A percentile compares a stretch with the other conserved stretches of the same genome.
These are phyloP conservation scores for Dipus sagitta DNA, from an alignment of 2,797 vertebrate genomes.

Conservation along the genomic window DNA sequence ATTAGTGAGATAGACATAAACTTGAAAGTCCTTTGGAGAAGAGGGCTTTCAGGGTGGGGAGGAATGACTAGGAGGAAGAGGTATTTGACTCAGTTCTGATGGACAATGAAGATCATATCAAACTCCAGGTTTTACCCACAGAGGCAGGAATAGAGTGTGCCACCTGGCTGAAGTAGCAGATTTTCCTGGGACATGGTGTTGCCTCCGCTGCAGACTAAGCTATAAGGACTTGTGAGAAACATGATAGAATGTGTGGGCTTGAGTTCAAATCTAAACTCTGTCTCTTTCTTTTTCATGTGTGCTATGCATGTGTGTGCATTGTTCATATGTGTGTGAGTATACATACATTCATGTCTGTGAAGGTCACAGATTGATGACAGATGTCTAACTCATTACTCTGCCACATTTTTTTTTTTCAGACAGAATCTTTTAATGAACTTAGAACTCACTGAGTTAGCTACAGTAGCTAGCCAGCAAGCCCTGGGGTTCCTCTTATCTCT, in stretches of 20 bases:
- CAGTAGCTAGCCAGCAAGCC: too few relatives aligned
- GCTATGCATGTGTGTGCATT: too few relatives aligned
- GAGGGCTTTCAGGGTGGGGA: background rate
- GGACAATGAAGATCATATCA: background rate
- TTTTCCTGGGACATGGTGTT: background rate
- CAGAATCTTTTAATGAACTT: too few relatives aligned
- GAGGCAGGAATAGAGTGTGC: background rate
- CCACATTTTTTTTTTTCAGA: too few relatives aligned
- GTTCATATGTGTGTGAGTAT: too few relatives aligned
- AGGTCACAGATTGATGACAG: too few relatives aligned
- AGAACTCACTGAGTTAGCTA: too few relatives aligned
- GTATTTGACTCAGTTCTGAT: background rate
- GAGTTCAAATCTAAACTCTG: conserved; percentile 23
- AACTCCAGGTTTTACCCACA: background rate
- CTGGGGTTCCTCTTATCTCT: too few relatives aligned
- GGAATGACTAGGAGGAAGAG: background rate
- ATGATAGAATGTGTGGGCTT: background rate
- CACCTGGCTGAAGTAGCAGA: background rate
- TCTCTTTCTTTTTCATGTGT: background rate
- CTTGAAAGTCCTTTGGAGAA: conserved; percentile 6
- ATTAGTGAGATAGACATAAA: background rate
- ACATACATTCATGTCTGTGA: too few relatives aligned
- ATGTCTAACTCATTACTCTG: too few relatives aligned
- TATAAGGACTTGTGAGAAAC: background rate
- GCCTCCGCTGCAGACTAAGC: background rate